phyloP scores from a whole-genome alignment of 2,888 invertebrate genomes.

The Nephrotoma flavescens region DNA sequence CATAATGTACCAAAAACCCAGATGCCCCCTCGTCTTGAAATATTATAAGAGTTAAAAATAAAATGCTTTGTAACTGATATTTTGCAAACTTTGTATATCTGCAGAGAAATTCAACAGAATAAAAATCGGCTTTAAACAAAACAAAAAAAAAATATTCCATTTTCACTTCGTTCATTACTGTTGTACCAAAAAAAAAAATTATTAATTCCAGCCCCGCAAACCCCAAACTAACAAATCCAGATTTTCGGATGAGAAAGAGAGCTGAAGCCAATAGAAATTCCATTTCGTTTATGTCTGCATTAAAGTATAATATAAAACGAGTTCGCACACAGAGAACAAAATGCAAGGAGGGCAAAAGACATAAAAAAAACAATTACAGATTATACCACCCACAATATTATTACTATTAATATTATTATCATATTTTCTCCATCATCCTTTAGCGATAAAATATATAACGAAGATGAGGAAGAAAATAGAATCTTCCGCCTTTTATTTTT shows the following conservation, averaged over 20 bases:
- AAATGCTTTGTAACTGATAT: background rate
- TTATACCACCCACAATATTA: background rate
- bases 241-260: background rate
- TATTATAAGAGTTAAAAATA: background rate
- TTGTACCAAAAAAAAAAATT: background rate
- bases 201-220: background rate
- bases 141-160: background rate
- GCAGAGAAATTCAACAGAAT: background rate
- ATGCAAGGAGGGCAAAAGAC: background rate
- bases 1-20: background rate
- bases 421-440: background rate
- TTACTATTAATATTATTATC: background rate
- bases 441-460: background rate
- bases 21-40: background rate
- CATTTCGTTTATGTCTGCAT: background rate
- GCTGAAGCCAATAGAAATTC: background rate
- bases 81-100: background rate
- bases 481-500: background rate
- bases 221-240: background rate
- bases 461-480: background rate
- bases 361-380: background rate
- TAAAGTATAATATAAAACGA: background rate
- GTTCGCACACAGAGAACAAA: background rate
- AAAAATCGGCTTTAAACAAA: background rate
- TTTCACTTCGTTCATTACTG: background rate